Conservation (phyloP, 2,797 vertebrate species). For the Cyprinella venusta region DNA sequence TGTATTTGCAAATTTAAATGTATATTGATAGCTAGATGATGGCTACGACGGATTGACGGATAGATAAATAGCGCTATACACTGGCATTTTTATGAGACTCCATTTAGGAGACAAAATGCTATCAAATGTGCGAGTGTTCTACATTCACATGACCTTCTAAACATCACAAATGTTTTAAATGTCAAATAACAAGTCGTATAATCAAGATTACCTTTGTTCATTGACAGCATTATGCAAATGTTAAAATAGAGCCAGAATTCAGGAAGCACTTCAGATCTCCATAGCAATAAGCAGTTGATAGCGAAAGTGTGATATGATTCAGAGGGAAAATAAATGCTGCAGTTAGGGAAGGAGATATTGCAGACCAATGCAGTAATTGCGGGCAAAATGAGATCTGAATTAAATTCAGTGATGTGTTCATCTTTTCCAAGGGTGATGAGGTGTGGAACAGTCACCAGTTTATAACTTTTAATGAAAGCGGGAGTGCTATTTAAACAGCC, state of each 20-base stretch:
- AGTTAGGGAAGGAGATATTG: slow-evolving; percentile 13
- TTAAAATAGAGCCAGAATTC: slow-evolving; percentile 10
- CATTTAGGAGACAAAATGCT: not conserved
- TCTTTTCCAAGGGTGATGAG: slow-evolving; percentile 35
- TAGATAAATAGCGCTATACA: not conserved
- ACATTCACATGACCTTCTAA: slow-evolving; percentile 1
- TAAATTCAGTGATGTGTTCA: slow-evolving; percentile 28
- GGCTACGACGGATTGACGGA: not conserved
- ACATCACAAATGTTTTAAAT: slow-evolving; percentile 10
- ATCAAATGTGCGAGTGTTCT: not conserved
- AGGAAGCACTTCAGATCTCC: slow-evolving; percentile 16
- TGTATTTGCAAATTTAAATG: too few relatives aligned
- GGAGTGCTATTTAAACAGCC: slow-evolving; percentile 37
- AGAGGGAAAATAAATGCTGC: slow-evolving; percentile 23
- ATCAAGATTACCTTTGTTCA: slow-evolving; percentile 26
- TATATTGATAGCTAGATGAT: too few relatives aligned
- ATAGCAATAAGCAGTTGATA: slow-evolving; percentile 32
- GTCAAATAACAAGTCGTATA: slow-evolving; percentile 1
- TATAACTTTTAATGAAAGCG: slow-evolving; percentile 44
- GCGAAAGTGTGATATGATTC: slow-evolving; percentile 21
- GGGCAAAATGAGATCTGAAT: slow-evolving; percentile 40
- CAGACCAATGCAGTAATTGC: slow-evolving; percentile 29
- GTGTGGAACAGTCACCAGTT: slow-evolving; percentile 32
- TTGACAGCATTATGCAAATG: slow-evolving; percentile 37
- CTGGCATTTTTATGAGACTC: not conserved